A percentile compares a stretch with the other conserved stretches of the same genome.
These are phyloP conservation scores for Platynereis dumerilii DNA, from an alignment of 2,888 invertebrate genomes.

Conservation along the genomic window DNA sequence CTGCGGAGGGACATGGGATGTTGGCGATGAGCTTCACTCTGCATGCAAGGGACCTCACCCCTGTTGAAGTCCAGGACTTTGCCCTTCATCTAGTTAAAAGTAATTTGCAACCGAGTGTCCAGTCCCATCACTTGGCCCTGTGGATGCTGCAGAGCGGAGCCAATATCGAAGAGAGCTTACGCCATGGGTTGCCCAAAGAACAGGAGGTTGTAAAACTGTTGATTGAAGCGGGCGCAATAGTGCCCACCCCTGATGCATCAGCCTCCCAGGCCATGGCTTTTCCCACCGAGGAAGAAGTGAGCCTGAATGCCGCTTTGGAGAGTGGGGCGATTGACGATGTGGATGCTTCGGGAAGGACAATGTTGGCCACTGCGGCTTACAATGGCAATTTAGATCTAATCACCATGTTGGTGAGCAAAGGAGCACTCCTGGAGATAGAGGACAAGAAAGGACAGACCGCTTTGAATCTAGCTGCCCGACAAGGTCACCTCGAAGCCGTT, in stretches of 20 bases:
- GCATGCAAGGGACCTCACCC: conserved; percentile 65
- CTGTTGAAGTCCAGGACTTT: conserved; percentile 64
- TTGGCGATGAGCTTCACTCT: conserved; percentile 72
- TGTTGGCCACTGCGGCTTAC: conserved; percentile 78
- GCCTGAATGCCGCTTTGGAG: conserved; percentile 73
- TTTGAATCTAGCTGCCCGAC: conserved; percentile 73
- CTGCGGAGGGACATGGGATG: conserved; percentile 80
- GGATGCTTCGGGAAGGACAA: conserved; percentile 71
- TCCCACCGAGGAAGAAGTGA: conserved; percentile 41
- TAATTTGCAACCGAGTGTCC: conserved; percentile 53
- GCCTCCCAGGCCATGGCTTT: conserved; percentile 26
- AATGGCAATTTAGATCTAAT: conserved; percentile 94
- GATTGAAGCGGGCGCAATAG: conserved; percentile 88
- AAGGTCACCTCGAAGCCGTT: conserved; percentile 64
- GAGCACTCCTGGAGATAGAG: conserved; percentile 70
- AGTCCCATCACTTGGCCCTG: conserved; percentile 72
- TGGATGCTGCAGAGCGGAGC: conserved; percentile 72
- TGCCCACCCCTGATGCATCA: conserved; percentile 70
- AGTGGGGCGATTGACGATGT: conserved; percentile 66
- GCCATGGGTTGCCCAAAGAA: conserved; percentile 54
- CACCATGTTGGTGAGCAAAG: conserved; percentile 77
- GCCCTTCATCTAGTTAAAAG: conserved; percentile 65
- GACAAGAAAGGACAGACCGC: conserved; percentile 84
- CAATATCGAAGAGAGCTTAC: conserved; percentile 53
- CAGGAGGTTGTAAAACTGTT: conserved; percentile 71